These are phyloP conservation scores for Caligus rogercresseyi DNA, from an alignment of 1,140 invertebrate genomes.

Conservation along the genomic window DNA sequence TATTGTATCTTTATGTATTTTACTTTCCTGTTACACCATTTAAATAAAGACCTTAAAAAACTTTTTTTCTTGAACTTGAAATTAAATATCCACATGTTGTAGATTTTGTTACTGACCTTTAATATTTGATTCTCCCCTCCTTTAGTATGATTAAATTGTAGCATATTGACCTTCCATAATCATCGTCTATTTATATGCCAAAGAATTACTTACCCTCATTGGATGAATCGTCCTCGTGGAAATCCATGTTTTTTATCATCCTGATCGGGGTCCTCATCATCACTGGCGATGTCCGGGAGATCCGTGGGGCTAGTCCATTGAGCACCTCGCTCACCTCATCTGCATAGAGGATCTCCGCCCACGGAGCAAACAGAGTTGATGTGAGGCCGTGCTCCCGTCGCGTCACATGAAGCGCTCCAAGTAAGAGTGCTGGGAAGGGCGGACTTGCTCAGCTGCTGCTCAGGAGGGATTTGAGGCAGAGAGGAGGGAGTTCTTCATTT, in stretches of 20 bases:
- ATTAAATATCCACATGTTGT: too few relatives aligned
- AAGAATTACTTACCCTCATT: background rate
- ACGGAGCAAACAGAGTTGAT: conserved; percentile 18
- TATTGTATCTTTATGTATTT: too few relatives aligned
- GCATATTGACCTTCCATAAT: too few relatives aligned
- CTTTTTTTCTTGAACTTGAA: too few relatives aligned
- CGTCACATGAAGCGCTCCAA: conserved; percentile 4
- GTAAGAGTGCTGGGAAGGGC: conserved; percentile 1
- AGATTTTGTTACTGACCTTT: too few relatives aligned
- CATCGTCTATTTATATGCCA: too few relatives aligned
- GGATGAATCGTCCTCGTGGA: background rate
- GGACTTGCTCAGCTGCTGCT: conserved; percentile 11
- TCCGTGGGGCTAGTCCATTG: conserved; percentile 9
- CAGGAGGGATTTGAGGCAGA: conserved; percentile 18
- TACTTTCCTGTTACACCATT: too few relatives aligned
- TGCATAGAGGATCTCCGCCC: conserved; percentile 14
- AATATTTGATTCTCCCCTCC: too few relatives aligned
- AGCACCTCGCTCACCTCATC: conserved; percentile 18
- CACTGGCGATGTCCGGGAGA: conserved; percentile 11
- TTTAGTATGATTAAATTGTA: too few relatives aligned
- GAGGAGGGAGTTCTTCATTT: background rate
- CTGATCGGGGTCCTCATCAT: conserved; percentile 3
- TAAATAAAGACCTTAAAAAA: too few relatives aligned
- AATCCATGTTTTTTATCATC: background rate
- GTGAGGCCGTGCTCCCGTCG: conserved; percentile 15